Percentiles rank a stretch among this genome's conserved stretches.
Conservation (phyloP, 2,797 vertebrate species). For the Sebastes iracundus region DNA sequence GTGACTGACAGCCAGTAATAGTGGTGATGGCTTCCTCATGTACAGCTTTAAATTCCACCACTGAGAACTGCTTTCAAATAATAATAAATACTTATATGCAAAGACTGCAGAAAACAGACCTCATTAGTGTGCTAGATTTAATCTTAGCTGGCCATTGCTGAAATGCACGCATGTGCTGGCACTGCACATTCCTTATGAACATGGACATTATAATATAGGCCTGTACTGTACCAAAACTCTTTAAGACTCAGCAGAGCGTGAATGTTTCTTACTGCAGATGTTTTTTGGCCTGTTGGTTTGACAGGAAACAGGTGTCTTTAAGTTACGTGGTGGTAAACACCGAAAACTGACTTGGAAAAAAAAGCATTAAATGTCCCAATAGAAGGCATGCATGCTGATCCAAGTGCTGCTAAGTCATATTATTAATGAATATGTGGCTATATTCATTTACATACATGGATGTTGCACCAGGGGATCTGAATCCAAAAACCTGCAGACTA, state of each 20-base stretch:
- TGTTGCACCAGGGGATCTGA: background rate
- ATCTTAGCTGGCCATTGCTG: conserved; percentile 40
- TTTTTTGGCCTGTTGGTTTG: conserved; percentile 6
- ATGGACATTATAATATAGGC: conserved; percentile 16
- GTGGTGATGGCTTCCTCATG: background rate
- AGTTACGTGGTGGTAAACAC: background rate
- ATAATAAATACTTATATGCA: conserved; percentile 42
- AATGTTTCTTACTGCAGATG: conserved; percentile 27
- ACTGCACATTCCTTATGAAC: conserved; percentile 41
- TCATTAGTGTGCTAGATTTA: conserved; percentile 55
- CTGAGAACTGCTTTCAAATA: conserved; percentile 16
- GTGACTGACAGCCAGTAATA: conserved; percentile 5
- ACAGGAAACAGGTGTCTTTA: conserved; percentile 22
- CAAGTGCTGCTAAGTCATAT: conserved; percentile 67
- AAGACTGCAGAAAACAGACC: conserved; percentile 61
- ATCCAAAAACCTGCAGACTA: background rate
- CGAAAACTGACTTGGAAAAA: background rate
- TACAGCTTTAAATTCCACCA: conserved; percentile 10
- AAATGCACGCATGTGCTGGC: conserved; percentile 34
- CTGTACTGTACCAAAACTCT: conserved; percentile 1
- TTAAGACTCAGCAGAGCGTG: conserved; percentile 9
- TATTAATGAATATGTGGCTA: conserved; percentile 53
- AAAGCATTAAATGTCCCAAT: background rate
- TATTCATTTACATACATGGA: conserved; percentile 22
- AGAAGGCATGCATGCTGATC: background rate